A percentile compares a stretch with the other conserved stretches of the same genome.
Conservation (phyloP, 1,140 invertebrate genomes). For the Drosophila pandora region DNA sequence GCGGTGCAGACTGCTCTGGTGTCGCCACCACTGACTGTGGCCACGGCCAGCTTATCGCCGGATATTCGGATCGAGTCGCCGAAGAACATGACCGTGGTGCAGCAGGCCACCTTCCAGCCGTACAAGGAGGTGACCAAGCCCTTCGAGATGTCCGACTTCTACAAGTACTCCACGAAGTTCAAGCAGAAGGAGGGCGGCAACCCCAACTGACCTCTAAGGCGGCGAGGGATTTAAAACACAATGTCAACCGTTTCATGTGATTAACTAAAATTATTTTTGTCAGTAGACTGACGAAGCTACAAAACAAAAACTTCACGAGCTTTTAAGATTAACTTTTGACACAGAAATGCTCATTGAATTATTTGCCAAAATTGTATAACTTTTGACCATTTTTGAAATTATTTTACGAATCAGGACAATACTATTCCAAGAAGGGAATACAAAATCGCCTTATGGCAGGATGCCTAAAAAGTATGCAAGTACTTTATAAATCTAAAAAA, state of each 20-base stretch:
- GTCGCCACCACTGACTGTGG: conserved; percentile 67
- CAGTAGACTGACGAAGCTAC: conserved; percentile 7
- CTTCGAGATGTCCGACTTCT: conserved; percentile 98
- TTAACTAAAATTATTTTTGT: conserved; percentile 45
- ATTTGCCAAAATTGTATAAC: conserved; percentile 8
- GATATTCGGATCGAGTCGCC: conserved; percentile 89
- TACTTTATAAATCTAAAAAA: conserved; percentile 36
- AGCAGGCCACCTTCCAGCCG: conserved; percentile 94
- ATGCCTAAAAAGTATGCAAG: conserved; percentile 47
- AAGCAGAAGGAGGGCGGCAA: conserved; percentile 86
- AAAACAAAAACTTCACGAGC: conserved; percentile 10
- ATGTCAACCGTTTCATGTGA: conserved; percentile 33
- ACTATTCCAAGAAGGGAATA: conserved; percentile 8
- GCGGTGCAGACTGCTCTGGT: conserved; percentile 51
- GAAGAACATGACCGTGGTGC: conserved; percentile 92
- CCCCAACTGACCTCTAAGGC: conserved; percentile 59
- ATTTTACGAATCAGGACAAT: conserved; percentile 32
- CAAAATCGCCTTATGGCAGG: conserved; percentile 22
- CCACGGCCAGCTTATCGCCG: conserved; percentile 70
- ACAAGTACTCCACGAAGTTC: conserved; percentile 98
- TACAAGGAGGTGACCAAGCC: conserved; percentile 97
- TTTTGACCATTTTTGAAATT: conserved; percentile 8
- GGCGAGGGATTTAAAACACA: conserved; percentile 6
- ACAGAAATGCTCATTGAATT: conserved; percentile 26
- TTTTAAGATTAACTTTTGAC: conserved; percentile 16